A percentile compares a stretch with the other conserved stretches of the same genome.
phyloP scores from a whole-genome alignment of 2,888 invertebrate genomes.

The Sepiola atlantica region DNA sequence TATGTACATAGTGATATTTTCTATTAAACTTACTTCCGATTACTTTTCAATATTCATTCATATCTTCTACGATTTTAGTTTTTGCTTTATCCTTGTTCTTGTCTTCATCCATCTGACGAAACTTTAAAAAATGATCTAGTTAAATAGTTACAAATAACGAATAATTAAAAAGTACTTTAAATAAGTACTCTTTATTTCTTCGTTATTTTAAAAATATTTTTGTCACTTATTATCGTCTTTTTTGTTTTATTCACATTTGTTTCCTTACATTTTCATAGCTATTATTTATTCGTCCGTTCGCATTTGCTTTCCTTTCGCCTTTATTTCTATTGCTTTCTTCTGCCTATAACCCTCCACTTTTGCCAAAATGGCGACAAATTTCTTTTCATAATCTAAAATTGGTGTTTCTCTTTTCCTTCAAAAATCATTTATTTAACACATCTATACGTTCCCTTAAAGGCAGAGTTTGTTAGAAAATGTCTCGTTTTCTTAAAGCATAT shows the following conservation, averaged over 20 bases:
- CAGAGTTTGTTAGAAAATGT: not conserved
- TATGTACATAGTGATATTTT: not conserved
- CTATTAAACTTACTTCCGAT: not conserved
- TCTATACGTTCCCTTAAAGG: not conserved
- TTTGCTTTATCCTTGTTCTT: not conserved
- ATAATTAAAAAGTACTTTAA: no score
- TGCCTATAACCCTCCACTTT: not conserved
- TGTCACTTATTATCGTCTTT: not conserved
- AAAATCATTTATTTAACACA: not conserved
- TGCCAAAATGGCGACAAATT: not conserved
- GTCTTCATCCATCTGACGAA: not conserved
- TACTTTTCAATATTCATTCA: not conserved
- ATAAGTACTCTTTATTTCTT: not conserved
- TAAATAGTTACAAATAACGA: no score
- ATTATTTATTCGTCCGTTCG: not conserved
- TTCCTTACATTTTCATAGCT: not conserved
- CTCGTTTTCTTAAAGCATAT: not conserved
- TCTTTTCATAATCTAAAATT: not conserved
- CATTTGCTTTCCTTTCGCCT: not conserved
- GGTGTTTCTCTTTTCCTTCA: not conserved
- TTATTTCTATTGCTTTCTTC: not conserved
- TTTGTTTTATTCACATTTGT: not conserved
- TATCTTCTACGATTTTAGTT: not conserved
- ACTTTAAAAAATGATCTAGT: no score
- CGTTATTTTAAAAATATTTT: not conserved